These are phyloP conservation scores for Dipodomys merriami DNA, from an alignment of 2,113 vertebrate species.

Conservation along the genomic window DNA sequence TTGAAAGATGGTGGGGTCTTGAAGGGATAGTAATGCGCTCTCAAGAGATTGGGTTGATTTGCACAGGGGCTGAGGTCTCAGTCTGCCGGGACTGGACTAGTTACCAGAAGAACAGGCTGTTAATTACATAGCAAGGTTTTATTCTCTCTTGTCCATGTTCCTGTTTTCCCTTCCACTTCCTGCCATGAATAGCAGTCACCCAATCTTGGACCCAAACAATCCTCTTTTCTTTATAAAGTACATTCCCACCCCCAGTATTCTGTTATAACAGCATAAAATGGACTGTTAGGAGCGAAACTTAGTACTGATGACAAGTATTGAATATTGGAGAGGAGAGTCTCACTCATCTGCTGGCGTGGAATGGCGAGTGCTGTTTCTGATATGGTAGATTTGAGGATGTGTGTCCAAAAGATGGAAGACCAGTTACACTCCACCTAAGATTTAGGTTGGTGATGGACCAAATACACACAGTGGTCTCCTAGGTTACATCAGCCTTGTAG, in stretches of 20 bases:
- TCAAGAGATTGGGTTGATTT: neutral
- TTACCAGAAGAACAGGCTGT: neutral
- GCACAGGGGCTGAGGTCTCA: neutral
- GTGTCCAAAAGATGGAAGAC: neutral
- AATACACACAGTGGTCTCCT: neutral
- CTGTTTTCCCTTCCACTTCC: neutral
- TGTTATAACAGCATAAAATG: neutral
- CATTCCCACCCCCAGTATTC: neutral
- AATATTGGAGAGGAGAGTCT: neutral
- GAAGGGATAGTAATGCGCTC: neutral
- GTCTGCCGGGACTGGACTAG: neutral
- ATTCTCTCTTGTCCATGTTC: neutral
- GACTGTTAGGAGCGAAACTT: neutral
- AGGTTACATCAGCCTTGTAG: neutral
- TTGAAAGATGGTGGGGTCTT: neutral
- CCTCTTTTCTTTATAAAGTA: neutral
- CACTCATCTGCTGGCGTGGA: neutral
- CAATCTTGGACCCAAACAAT: neutral
- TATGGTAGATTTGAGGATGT: neutral
- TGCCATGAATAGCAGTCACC: neutral
- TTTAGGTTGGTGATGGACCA: neutral
- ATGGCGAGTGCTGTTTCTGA: neutral
- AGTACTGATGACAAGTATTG: neutral
- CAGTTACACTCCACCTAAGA: neutral
- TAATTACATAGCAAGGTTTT: neutral